Conservation (phyloP, 1,140 invertebrate genomes). For the Drosophila repletoides region DNA sequence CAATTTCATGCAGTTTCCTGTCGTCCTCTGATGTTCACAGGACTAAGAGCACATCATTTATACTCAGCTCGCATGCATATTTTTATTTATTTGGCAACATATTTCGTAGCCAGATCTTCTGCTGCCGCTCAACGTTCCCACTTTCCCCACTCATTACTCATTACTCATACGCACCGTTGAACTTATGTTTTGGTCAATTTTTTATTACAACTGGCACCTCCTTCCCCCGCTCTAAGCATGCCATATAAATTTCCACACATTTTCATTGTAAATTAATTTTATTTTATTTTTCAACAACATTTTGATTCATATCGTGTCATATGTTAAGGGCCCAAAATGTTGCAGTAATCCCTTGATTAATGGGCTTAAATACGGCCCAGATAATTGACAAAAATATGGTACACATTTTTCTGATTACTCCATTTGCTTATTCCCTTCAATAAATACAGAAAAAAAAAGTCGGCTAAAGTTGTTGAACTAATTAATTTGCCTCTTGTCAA, state of each 20-base stretch:
- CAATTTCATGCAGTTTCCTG: constrained; percentile 72
- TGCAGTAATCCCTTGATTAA: no score
- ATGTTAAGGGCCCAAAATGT: constrained; percentile 34
- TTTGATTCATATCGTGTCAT: constrained; percentile 54
- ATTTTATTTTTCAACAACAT: constrained; percentile 24
- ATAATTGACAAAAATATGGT: constrained; percentile 34
- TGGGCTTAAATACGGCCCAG: constrained; percentile 23
- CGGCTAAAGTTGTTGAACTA: constrained; percentile 12
- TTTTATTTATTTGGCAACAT: constrained; percentile 70
- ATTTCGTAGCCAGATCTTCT: constrained; percentile 49
- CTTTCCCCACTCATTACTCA: constrained; percentile 29
- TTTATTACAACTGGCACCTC: constrained; percentile 41
- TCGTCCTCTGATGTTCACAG: constrained; percentile 37
- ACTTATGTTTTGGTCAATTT: constrained; percentile 72
- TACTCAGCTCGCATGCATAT: constrained; percentile 22
- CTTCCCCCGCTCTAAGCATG: background rate
- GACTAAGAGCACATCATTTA: constrained; percentile 60
- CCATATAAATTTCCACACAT: constrained; percentile 54
- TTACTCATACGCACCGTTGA: constrained; percentile 61
- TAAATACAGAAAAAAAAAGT: constrained; percentile 3
- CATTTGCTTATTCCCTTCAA: constrained; percentile 13
- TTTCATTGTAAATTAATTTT: constrained; percentile 71
- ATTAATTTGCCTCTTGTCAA: constrained; percentile 45
- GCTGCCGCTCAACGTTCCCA: background rate
- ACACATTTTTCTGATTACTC: constrained; percentile 33